Conservation (phyloP, 1,140 invertebrate genomes). For the Pseudomyrmex flavicornis region DNA sequence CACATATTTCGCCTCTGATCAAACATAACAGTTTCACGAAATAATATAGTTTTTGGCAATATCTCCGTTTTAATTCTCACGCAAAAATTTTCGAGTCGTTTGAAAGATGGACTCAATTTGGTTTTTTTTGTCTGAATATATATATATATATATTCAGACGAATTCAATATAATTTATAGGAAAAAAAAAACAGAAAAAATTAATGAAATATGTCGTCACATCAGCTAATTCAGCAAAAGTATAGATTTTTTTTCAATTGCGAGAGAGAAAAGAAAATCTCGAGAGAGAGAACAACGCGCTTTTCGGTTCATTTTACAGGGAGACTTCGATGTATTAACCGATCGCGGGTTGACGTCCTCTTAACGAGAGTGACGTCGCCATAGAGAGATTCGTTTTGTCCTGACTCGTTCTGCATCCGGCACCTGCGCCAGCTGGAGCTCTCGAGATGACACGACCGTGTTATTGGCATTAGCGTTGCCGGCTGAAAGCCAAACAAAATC, state of each 20-base stretch:
- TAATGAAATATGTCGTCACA: neutral
- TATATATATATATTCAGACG: too few relatives aligned
- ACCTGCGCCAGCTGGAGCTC: conserved; percentile 63
- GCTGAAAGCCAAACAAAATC: conserved; percentile 68
- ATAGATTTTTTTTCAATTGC: neutral
- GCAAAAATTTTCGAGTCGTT: neutral
- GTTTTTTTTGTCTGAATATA: too few relatives aligned
- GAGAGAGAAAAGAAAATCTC: conserved; percentile 16
- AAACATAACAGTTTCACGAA: neutral
- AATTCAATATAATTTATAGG: too few relatives aligned
- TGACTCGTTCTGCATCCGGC: conserved; percentile 55
- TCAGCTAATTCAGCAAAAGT: neutral
- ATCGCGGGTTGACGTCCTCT: conserved; percentile 54
- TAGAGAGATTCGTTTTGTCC: conserved; percentile 69
- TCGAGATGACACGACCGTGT: conserved; percentile 71
- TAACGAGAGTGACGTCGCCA: conserved; percentile 56
- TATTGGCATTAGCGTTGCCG: conserved; percentile 74
- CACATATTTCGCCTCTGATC: neutral
- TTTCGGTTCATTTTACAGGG: conserved; percentile 38
- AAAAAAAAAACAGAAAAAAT: neutral
- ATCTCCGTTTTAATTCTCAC: neutral
- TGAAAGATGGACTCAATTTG: too few relatives aligned
- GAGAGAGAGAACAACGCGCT: conserved; percentile 19
- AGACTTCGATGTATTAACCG: conserved; percentile 50
- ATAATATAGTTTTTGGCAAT: neutral